A percentile compares a stretch with the other conserved stretches of the same genome.
These are phyloP conservation scores for Sphaerodactylus townsendi DNA, from an alignment of 2,113 vertebrate genomes.

Conservation along the genomic window DNA sequence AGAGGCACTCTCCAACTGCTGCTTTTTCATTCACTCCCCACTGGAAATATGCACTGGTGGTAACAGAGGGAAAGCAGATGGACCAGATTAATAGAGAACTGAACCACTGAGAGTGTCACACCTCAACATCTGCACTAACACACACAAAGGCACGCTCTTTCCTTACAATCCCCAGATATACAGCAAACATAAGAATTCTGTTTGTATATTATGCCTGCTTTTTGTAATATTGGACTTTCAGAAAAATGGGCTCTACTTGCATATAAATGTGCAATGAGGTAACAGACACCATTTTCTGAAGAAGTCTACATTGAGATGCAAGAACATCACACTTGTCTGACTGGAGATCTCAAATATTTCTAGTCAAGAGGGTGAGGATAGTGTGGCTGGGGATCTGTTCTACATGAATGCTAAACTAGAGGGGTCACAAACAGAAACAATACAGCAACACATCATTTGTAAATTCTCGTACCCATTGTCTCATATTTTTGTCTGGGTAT, in stretches of 20 bases:
- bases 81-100: not conserved
- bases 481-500: constrained; percentile 19
- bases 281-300: not conserved
- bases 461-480: constrained; percentile 32
- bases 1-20: not conserved
- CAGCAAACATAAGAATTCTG: not conserved
- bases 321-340: not conserved
- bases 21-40: not conserved
- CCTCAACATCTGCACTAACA: not conserved
- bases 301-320: not conserved
- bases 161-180: not conserved
- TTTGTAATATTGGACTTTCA: not conserved
- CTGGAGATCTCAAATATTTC: not conserved
- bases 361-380: not conserved
- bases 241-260: not conserved
- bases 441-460: not conserved
- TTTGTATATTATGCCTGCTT: not conserved
- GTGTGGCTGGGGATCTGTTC: not conserved
- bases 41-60: not conserved
- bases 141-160: not conserved
- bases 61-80: not conserved
- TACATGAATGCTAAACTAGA: not conserved
- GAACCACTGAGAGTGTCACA: not conserved
- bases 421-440: not conserved
- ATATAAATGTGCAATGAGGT: not conserved